Conservation (phyloP, 1,140 invertebrate species). For the Pentalonia nigronervosa region DNA sequence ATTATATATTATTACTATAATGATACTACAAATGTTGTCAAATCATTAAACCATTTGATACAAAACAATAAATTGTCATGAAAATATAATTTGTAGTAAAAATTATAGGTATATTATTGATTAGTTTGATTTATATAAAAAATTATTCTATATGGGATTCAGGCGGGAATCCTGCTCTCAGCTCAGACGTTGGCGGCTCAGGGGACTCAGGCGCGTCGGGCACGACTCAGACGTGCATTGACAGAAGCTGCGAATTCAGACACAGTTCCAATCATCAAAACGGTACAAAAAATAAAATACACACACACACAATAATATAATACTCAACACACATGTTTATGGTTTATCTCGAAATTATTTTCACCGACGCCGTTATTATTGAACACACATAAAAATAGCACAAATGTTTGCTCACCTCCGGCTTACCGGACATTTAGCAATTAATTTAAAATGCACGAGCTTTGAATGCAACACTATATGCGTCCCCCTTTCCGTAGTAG, state of each 20-base stretch:
- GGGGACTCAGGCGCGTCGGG: slow-evolving; percentile 74
- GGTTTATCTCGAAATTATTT: neutral
- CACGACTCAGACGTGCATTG: slow-evolving; percentile 82
- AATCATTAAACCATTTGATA: neutral
- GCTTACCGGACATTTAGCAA: neutral
- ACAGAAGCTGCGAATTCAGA: slow-evolving; percentile 83
- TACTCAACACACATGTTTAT: neutral
- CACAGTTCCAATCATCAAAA: slow-evolving; percentile 85
- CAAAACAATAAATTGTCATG: neutral
- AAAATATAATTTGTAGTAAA: neutral
- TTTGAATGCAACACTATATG: slow-evolving; percentile 42
- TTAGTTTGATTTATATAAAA: slow-evolving; percentile 38
- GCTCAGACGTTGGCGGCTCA: slow-evolving; percentile 78
- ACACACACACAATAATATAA: neutral
- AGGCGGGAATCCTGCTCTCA: slow-evolving; percentile 82
- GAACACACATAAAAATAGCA: slow-evolving; percentile 24
- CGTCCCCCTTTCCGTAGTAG: neutral
- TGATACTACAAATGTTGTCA: neutral
- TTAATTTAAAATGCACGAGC: slow-evolving; percentile 30
- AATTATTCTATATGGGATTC: slow-evolving; percentile 65
- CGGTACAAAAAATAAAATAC: slow-evolving; percentile 69
- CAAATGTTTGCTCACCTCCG: slow-evolving; percentile 1
- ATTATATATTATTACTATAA: neutral
- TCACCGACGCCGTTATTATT: slow-evolving; percentile 22
- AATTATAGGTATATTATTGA: slow-evolving; percentile 20